phyloP scores from a whole-genome alignment of 1,140 invertebrate genomes.

The Aphaenogaster rudis region DNA sequence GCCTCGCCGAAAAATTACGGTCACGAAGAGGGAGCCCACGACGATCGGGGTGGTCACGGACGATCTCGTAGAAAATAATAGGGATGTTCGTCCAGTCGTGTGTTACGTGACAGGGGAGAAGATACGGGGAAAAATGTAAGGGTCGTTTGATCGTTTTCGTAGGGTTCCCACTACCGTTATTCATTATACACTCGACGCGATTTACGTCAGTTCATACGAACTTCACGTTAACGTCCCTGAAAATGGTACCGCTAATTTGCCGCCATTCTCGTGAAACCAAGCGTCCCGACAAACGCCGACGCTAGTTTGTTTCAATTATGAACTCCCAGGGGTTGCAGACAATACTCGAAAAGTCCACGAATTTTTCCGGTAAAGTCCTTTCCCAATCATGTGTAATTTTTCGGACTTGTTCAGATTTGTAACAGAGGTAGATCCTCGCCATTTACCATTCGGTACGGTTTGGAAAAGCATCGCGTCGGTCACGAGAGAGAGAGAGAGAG shows the following conservation, averaged over 20 bases:
- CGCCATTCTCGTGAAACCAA: neutral
- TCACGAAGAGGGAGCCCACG: constrained; percentile 64
- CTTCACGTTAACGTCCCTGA: constrained; percentile 1
- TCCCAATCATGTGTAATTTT: neutral
- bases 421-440: neutral
- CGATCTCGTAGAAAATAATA: constrained; percentile 76
- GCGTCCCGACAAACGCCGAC: neutral
- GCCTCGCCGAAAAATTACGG: constrained; percentile 81
- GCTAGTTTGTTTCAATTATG: constrained; percentile 4
- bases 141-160: constrained; percentile 52
- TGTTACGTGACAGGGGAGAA: constrained; percentile 35
- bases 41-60: constrained; percentile 72
- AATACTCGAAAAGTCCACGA: constrained; percentile 1
- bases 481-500: neutral
- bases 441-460: neutral
- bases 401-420: neutral
- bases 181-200: constrained; percentile 62
- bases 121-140: constrained; percentile 28
- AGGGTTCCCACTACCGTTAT: constrained; percentile 56
- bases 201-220: neutral
- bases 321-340: neutral
- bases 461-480: constrained; percentile 7
- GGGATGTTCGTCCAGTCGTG: constrained; percentile 49
- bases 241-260: constrained; percentile 7
- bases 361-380: neutral